A percentile compares a stretch with the other conserved stretches of the same genome.
These are phyloP conservation scores for Dreissena polymorpha DNA, from an alignment of 1,140 invertebrate genomes.

Conservation along the genomic window DNA sequence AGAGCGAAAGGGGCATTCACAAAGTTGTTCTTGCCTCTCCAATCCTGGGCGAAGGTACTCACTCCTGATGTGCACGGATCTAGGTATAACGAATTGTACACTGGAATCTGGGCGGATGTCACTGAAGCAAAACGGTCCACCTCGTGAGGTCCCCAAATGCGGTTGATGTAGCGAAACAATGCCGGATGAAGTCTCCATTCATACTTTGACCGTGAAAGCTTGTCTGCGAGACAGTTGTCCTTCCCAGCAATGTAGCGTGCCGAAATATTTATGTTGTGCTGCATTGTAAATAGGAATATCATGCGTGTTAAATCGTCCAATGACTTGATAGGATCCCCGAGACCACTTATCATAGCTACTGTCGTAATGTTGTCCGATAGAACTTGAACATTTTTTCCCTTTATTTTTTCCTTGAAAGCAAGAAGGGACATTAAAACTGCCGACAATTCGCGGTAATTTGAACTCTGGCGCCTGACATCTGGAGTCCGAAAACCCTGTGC, in stretches of 20 bases:
- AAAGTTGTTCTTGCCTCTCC: no score
- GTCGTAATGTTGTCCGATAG: background rate
- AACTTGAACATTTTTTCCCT: background rate
- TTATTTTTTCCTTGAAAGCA: background rate
- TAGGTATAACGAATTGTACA: slow-evolving; percentile 1
- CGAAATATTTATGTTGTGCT: background rate
- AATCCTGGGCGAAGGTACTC: slow-evolving; percentile 9
- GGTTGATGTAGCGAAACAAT: no score
- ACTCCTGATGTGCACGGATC: slow-evolving; percentile 23
- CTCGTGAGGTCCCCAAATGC: background rate
- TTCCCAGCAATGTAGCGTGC: no score
- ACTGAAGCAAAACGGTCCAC: background rate
- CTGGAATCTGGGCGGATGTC: background rate
- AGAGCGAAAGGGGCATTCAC: no score
- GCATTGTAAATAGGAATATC: background rate
- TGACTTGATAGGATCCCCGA: background rate
- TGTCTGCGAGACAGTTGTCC: background rate
- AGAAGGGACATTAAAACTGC: background rate
- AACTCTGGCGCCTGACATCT: no score
- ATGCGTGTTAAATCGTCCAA: background rate
- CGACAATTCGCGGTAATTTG: background rate
- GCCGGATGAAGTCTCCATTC: slow-evolving; percentile 5
- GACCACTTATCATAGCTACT: background rate
- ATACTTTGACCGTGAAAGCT: background rate
- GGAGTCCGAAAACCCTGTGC: no score